Evolutionary conservation across 1,140 invertebrate genomes (phyloP), one percentile per base, ranked within the genome.

Genomic region (Dreissena rostriformis): DNA sequence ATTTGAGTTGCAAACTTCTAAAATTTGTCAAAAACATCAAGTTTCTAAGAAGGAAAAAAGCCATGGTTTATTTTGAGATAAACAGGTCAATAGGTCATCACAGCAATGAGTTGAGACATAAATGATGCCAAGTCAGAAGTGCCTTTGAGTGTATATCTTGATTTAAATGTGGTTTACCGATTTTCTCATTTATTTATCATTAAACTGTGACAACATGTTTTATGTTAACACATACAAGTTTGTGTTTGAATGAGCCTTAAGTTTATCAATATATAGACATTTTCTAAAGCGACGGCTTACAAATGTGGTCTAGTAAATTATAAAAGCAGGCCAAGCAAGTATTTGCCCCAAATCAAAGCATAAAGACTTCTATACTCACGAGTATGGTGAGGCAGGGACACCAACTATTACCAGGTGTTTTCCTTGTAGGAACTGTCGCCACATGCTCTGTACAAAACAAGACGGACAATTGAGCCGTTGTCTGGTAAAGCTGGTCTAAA

Each of bases 381-480:
- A 65, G 70, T 84, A 84, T 19, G 82, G 82, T 51, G 82, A 84
- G 4, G 82, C 82, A 26, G 82, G 82, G 14, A 78, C 82, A 29
- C 82, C 82, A 5, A 84, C 74, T 15, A 84, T 76, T 11, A 84
- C 57, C 17, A 84, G 65, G 65, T 84, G 82, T 26, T 84, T 77
- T 5, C 66, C 82, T 10, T 84, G 68, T 24, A 61, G 51, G 61
- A 77, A 84, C 17, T 84, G 73, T 12, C 82, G 39, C 82, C 82
- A 84, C 82, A 84, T 84, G 55, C 82, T 84, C 82, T 84, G 74
- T n/a, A 84, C 71, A 53, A 52, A 26, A 51, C 11, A 7, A 81
- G 29, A 66, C n/a, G 39, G 2, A 39, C 39, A 39, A 39, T 66
- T 66, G 11, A 22, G 19, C 12, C 28, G n/a, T 11, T n/a, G 7